Evolutionary conservation across 1,140 invertebrate species (phyloP), one percentile per base, ranked within the genome.

Genomic region (Drosophila nebulosa): DNA sequence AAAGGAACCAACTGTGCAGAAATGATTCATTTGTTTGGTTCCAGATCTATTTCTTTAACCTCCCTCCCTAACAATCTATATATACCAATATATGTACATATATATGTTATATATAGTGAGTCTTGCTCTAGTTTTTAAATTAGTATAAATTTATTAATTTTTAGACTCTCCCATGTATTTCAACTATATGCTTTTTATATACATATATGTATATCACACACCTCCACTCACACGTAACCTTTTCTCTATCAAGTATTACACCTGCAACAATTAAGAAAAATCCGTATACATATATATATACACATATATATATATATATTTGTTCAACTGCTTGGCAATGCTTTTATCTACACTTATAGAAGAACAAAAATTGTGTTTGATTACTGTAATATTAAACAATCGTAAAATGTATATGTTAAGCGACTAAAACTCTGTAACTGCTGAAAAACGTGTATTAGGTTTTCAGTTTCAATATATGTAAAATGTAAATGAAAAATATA

Each of bases 191-290:
- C 79, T 84, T 79, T 84, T 36, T 56, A 3, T 35, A 18, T 36
- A 39, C 35, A 55, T 32, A 35, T 9, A 58, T 2, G 18, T 78
- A 78, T 74, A 70, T 53, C 51, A 77, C 64, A 64, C 68, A 55
- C 51, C 59, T 64, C 35, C 39, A 58, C 42, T 72, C 52, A 71
- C 52, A 32, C 30, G 9, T 32, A 56, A 63, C 32, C 61, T 56
- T 70, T 86, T 21, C 16, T 18, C 64, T 86, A 81, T 78, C 61
- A 86, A 85, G 81, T 85, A 85, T 85, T 85, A 85, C 61, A 77
- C 53, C 78, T 66, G 78, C 81, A 74, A 85, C 67, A 74, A 70
- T 78, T 46, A 21, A 9, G 7, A 51, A 55, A 26, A 59, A 77
- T 53, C 53, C 66, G 61, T 50, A 36, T 52, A 73, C 35, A 39